phyloP scores from a whole-genome alignment of 2,888 invertebrate species.

The Microctonus hyperodae region DNA sequence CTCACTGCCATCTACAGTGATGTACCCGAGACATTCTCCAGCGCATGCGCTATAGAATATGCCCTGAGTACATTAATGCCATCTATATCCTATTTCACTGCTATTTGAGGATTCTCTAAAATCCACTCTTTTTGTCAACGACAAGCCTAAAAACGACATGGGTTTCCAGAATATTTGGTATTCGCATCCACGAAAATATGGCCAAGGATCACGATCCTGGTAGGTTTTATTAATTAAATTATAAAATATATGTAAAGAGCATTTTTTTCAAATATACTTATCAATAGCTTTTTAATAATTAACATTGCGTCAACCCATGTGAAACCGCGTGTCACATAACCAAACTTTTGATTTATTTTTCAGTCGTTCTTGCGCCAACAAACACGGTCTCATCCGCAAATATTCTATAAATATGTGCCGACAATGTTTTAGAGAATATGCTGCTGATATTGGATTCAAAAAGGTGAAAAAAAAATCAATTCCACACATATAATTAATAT shows the following conservation, averaged over 20 bases:
- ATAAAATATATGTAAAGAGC: neutral
- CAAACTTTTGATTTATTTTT: slow-evolving; percentile 62
- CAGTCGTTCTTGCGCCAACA: slow-evolving; percentile 98
- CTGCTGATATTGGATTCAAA: slow-evolving; percentile 98
- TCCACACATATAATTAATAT: no score
- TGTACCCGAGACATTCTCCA: no score
- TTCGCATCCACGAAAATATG: slow-evolving; percentile 96
- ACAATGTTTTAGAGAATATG: slow-evolving; percentile 98
- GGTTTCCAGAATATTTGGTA: slow-evolving; percentile 99
- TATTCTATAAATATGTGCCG: slow-evolving; percentile 97
- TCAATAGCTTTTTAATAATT: neutral
- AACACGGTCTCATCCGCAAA: slow-evolving; percentile 97
- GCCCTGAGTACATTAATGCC: no score
- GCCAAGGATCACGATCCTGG: slow-evolving; percentile 97
- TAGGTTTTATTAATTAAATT: slow-evolving; percentile 64
- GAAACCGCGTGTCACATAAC: slow-evolving; percentile 33
- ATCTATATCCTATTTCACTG: slow-evolving; percentile 41
- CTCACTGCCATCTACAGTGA: no score
- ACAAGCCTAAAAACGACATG: slow-evolving; percentile 72
- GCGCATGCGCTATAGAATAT: no score
- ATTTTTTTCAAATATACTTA: neutral
- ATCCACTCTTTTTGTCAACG: no score
- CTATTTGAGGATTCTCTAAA: no score
- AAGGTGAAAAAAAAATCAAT: slow-evolving; percentile 84
- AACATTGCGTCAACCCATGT: slow-evolving; percentile 20